Percentiles rank a stretch among this genome's conserved stretches.
These are phyloP conservation scores for Hippotragus niger DNA, from an alignment of 2,113 vertebrate species.

Conservation along the genomic window DNA sequence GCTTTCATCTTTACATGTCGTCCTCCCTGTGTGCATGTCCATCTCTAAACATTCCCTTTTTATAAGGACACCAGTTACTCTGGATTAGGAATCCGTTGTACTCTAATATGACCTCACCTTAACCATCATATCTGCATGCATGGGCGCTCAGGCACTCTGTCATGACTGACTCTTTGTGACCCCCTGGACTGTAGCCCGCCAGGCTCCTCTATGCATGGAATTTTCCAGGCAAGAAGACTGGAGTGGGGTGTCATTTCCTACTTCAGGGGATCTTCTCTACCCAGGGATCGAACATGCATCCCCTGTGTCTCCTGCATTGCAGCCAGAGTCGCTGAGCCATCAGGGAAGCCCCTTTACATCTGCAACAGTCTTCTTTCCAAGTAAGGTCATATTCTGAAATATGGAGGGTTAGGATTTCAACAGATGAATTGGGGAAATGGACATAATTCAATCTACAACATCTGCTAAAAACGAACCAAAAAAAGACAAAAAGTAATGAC, in stretches of 20 bases:
- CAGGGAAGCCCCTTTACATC: background rate
- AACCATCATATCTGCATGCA: background rate
- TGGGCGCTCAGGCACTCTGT: background rate
- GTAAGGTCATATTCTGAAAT: background rate
- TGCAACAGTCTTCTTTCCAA: background rate
- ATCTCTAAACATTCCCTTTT: too few relatives aligned
- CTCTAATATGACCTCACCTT: background rate
- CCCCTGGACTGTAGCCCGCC: background rate
- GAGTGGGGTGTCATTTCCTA: background rate
- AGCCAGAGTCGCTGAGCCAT: background rate
- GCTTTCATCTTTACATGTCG: background rate
- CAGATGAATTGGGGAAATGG: background rate
- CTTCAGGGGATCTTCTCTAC: background rate
- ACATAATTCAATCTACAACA: background rate
- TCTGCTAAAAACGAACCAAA: background rate
- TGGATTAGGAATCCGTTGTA: background rate
- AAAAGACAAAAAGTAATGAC: background rate
- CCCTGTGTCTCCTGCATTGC: background rate
- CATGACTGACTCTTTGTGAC: background rate
- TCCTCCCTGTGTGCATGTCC: background rate
- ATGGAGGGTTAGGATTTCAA: background rate
- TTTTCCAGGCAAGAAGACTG: background rate
- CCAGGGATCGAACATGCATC: accelerated
- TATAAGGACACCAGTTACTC: background rate
- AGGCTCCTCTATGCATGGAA: background rate